These are phyloP conservation scores for Eucera pruinosa DNA, from an alignment of 2,888 invertebrate genomes.

Conservation along the genomic window DNA sequence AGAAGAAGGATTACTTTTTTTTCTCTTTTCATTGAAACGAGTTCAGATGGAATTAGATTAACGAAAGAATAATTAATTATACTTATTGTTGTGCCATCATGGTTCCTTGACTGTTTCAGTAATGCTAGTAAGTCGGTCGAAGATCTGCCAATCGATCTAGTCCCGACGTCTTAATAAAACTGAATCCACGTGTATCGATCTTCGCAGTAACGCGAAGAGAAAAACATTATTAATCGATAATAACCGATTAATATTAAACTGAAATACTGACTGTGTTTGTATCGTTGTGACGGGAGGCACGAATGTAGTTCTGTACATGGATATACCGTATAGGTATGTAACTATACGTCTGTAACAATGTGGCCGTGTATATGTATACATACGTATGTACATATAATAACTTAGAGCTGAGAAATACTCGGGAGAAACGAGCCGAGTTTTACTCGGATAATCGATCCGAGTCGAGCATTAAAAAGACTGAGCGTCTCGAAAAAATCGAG, in stretches of 20 bases:
- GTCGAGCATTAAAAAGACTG: too few species aligned
- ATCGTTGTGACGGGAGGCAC: conserved; percentile 77
- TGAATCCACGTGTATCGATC: conserved; percentile 48
- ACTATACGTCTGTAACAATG: conserved; percentile 33
- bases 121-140: conserved; percentile 34
- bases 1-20: conserved; percentile 4
- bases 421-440: too few species aligned
- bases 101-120: conserved; percentile 54
- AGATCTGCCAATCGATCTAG: conserved; percentile 56
- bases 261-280: conserved; percentile 78
- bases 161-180: conserved; percentile 17
- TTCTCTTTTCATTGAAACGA: conserved; percentile 8
- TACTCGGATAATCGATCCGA: too few species aligned
- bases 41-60: conserved; percentile 22
- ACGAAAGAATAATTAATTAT: conserved; percentile 25
- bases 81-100: conserved; percentile 53
- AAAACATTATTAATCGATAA: too few species aligned
- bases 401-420: too few species aligned
- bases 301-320: conserved; percentile 69
- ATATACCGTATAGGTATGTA: too few species aligned
- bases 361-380: conserved; percentile 52
- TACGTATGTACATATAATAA: conserved; percentile 42
- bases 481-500: too few species aligned
- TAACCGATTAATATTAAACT: conserved; percentile 53
- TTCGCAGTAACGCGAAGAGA: conserved; percentile 55